Base-by-base conservation (phyloP, 2,797 vertebrate genomes). In the Borostomias antarcticus region DNA sequence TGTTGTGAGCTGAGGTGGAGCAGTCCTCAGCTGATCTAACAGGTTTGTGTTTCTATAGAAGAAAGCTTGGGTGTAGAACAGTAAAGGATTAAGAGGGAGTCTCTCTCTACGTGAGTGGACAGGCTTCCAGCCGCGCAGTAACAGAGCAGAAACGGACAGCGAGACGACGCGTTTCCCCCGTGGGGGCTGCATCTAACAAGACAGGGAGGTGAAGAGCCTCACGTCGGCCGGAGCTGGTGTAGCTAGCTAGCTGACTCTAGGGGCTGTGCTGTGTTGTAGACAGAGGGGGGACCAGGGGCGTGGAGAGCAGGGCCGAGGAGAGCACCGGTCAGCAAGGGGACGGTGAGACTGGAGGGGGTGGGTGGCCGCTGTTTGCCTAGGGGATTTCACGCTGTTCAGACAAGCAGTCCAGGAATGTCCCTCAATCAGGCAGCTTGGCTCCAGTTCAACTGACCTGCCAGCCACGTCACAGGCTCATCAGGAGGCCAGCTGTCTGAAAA, bases 371-470 rank as follows among this genome's bases (percentile, higher is more conserved):
- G 85, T 89, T 91, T 89, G 83, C 79, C 76, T 82, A n/a, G 68
- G 78, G 72, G 80, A 91, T 89, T 89, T 91, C 77, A 87, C 66
- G 76, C 82, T 80, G 81, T 80, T 84, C 73, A 87, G 81, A 83
- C 74, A 88, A 85, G 82, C 73, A 85, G 82, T 86, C 78, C 69
- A 89, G 87, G 88, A 89, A 92, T 92, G 79, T 86, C 79, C 84
- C 79, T 74, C 80, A 79, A 80, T 79, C 81, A 88, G 83, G 82
- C 84, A 79, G 78, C 30, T 72, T 77, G 85, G 85, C 84, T 88
- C 83, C 80, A 69, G 76, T 74, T 81, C 78, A 68, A 73, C 70
- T 72, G 81, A 81, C 79, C 84, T 23, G 75, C 82, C 62, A 69
- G 19, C 67, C 48, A 40, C 13, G 9, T 32, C 79, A 76, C 74